Conservation (phyloP, 2,888 invertebrate species). For the Campoplex nolae region DNA sequence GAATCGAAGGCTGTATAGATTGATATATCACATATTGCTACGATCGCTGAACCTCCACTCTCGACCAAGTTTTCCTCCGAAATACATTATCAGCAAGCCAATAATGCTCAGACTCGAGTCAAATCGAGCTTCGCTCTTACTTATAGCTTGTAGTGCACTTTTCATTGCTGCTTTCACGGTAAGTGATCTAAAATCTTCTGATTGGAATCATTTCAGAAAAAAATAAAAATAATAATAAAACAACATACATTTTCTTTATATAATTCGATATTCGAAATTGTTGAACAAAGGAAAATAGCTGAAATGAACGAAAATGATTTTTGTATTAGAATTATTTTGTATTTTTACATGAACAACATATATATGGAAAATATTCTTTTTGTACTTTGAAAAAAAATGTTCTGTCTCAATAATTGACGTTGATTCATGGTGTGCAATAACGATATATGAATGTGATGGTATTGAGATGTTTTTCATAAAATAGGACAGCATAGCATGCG, state of each 20-base stretch:
- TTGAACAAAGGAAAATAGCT: background rate
- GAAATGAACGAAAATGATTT: background rate
- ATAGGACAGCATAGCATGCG: conserved; percentile 16
- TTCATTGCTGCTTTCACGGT: conserved; percentile 41
- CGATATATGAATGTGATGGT: background rate
- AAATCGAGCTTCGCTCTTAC: conserved; percentile 30
- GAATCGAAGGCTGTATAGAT: conserved; percentile 16
- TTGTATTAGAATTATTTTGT: background rate
- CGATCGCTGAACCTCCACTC: conserved; percentile 47
- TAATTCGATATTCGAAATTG: background rate
- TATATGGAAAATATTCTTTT: too few relatives aligned
- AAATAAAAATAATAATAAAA: background rate
- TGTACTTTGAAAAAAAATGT: too few relatives aligned
- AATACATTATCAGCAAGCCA: conserved; percentile 37
- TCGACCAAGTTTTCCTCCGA: conserved; percentile 31
- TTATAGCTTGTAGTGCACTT: conserved; percentile 38
- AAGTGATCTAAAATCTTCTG: conserved; percentile 7
- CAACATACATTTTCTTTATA: background rate
- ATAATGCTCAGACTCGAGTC: conserved; percentile 34
- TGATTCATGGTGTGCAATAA: too few relatives aligned
- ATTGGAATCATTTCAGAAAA: background rate
- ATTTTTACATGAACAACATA: background rate
- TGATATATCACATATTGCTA: conserved; percentile 46
- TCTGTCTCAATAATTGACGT: background rate
- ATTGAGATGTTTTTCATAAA: background rate